Base-by-base conservation (phyloP, 2,797 vertebrate genomes). In the Fistularia tabacaria region DNA sequence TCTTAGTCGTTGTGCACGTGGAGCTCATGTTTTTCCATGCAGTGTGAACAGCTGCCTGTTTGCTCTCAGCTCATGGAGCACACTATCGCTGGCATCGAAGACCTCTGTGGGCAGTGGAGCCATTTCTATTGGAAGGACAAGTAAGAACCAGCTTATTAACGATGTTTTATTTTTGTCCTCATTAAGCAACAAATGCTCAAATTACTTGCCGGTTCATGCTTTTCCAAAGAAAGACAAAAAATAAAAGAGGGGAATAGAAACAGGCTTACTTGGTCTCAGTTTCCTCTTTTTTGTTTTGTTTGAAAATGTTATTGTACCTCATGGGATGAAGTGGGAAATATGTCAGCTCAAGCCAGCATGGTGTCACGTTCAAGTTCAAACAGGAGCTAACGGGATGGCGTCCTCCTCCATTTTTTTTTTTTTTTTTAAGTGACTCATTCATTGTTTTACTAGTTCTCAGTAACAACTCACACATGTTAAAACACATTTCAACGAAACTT, bases 61-160 rank as follows among this genome's bases (percentile, higher is more conserved):
- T 66, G 10, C 71, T 46, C 76, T 70, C 83, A 98, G 97, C 89
- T 97, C 76, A 96, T 98, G 87, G 96, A 98, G 66, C 97, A 99
- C 0, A 92, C 94, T 43, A 88, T 96, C 47, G 93, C 93, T 48
- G 97, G 96, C 12, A 90, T 99, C 73, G 97, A 98, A 87, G 96
- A 99, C 76, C 90, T 99, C 0, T 99, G 96, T 66, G 97, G 97
- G 77, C 97, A 98, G 43, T 99, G 96, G 96, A 93, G 94, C 76
- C 97, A 95, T 85, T 95, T 93, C 85, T 97, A 95, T 71, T 96
- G 94, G 94, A 98, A 94, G 90, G 96, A 99, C 87, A 98, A 97
- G 97, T 98, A 94, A 91, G 93, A 63, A 25, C 25, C 25, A 5
- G 25, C 25, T 2, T 25, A 25, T 25, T 25, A 25, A 25, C 5